Base-by-base conservation (phyloP, 2,113 vertebrate genomes). In the Microcebus jonahi region DNA sequence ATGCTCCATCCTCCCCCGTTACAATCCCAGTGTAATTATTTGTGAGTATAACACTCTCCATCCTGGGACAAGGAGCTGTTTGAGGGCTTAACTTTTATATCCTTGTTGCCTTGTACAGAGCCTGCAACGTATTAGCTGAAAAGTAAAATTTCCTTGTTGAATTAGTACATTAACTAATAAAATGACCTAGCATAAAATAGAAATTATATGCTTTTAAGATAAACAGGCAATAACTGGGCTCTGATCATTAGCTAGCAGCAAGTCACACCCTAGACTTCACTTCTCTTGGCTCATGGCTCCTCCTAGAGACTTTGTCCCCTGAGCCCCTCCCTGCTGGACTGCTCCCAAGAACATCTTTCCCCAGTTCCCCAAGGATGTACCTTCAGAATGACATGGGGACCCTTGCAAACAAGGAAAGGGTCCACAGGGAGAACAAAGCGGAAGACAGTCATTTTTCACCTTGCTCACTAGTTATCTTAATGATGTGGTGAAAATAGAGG, bases 341-440 rank as follows among this genome's bases (percentile, higher is more conserved):
- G 70, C 34, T 98, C 95, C 97, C 97, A 97, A 90, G 87, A 96
- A 93, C 87, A 85, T 77, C 93, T 91, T 94, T 92, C 36, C 88
- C 77, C 95, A 84, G 6, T 79, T 65, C 97, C 73, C 97, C 34
- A 50, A 89, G 89, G 96, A 90, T 18, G 23, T 81, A 65, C 89
- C 90, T 97, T 96, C 95, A 79, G 67, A 94, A 80, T 84, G 95
- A 90, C 95, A 93, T 10, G 42, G 71, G 76, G 94, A 92, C 96
- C 96, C 95, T 93, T 57, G 87, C 75, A 96, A 97, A 95, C 93
- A 95, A 96, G 53, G 67, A 36, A 84, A 36, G 70, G 5, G 27
- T 61, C 96, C 76, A 3, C 10, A 50, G 93, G 96, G 95, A 91
- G 80, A 77, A 59, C 39, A 82, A n/a, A 83, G 39, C 5, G 13